phyloP scores from a whole-genome alignment of 2,797 vertebrate species.

The Buphagus erythrorhynchus region DNA sequence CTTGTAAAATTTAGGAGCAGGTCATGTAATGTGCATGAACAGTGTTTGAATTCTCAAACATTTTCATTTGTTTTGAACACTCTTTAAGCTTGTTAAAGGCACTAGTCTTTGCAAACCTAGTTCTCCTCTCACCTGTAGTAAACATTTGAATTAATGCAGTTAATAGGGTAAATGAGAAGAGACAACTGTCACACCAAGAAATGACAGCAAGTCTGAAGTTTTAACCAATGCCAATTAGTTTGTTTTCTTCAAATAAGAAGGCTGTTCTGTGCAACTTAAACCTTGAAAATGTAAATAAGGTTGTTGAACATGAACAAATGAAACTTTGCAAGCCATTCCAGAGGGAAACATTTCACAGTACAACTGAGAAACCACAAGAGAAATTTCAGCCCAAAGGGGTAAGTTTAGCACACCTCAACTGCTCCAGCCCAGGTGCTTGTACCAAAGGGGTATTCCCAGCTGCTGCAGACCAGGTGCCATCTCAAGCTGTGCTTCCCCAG shows the following conservation, averaged over 20 bases:
- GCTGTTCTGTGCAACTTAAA: constrained; percentile 1
- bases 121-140: background rate
- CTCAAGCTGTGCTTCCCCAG: background rate
- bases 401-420: constrained; percentile 27
- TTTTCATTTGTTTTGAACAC: background rate
- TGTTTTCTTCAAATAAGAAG: constrained; percentile 9
- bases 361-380: constrained; percentile 44
- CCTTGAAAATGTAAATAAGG: constrained; percentile 27
- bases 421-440: constrained; percentile 34
- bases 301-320: constrained; percentile 36
- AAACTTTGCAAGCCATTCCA: constrained; percentile 48
- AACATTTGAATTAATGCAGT: constrained; percentile 20
- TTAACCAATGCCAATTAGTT: constrained; percentile 10
- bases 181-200: background rate
- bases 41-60: background rate
- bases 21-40: background rate
- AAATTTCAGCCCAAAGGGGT: constrained; percentile 60
- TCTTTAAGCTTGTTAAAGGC: constrained; percentile 9
- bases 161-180: background rate
- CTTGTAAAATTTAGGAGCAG: background rate
- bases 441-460: constrained; percentile 20
- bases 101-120: background rate
- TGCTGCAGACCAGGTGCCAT: constrained; percentile 39
- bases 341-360: constrained; percentile 30
- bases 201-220: background rate